Conservation (phyloP, 2,113 vertebrate species). For the Turnix velox region DNA sequence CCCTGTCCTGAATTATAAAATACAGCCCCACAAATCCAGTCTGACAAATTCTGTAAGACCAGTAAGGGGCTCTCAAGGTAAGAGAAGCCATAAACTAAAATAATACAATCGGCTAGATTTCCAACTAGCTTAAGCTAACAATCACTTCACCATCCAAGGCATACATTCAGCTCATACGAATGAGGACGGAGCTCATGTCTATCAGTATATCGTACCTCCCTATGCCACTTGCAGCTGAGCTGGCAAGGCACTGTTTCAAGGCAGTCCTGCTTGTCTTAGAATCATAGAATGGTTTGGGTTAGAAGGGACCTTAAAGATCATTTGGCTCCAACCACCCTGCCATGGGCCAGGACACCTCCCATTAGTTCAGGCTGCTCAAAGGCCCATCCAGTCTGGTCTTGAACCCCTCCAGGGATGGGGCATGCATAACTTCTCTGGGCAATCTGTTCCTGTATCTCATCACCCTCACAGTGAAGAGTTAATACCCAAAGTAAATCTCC, state of each 20-base stretch:
- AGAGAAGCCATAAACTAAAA: not conserved
- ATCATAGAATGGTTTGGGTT: no score
- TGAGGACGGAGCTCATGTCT: not conserved
- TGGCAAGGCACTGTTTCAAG: not conserved
- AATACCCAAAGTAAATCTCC: no score
- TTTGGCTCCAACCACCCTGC: no score
- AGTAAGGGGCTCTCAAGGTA: not conserved
- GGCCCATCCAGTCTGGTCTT: no score
- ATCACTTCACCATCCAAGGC: not conserved
- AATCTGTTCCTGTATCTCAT: no score
- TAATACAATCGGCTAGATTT: not conserved
- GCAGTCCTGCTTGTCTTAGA: not conserved
- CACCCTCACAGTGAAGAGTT: no score
- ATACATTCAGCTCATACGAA: rapidly evolving
- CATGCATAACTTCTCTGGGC: no score
- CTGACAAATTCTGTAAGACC: not conserved
- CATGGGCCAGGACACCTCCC: no score
- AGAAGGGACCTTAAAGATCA: no score
- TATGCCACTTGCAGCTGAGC: not conserved
- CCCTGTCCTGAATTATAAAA: not conserved
- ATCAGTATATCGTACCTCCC: not conserved
- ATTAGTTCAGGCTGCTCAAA: no score
- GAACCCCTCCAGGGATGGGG: no score
- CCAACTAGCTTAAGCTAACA: not conserved
- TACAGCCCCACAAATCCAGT: not conserved